Conservation (phyloP, 2,888 invertebrate species). For the Epiblema foenella region DNA sequence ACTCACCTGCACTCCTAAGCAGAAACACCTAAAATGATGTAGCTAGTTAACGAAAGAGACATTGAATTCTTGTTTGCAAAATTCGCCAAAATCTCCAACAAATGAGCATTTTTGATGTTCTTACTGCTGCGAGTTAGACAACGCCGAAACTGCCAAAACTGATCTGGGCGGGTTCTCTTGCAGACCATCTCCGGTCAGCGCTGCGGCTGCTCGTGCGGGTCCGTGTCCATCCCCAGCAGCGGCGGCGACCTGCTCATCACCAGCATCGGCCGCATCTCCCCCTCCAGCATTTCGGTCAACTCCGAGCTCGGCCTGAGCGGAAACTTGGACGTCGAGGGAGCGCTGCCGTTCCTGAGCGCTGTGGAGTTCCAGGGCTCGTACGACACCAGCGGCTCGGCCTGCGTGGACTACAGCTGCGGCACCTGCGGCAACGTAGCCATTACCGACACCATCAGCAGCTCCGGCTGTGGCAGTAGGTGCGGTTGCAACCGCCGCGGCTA, state of each 20-base stretch:
- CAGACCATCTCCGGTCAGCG: conserved; percentile 51
- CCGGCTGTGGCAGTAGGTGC: conserved; percentile 6
- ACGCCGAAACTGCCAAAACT: too few species aligned
- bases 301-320: conserved; percentile 57
- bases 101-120: too few species aligned
- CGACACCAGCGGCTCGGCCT: conserved; percentile 56
- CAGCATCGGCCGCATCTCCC: conserved; percentile 56
- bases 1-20: too few species aligned
- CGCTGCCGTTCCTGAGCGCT: conserved; percentile 53
- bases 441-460: conserved; percentile 48
- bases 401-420: conserved; percentile 61
- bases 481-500: conserved; percentile 2
- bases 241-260: conserved; percentile 53
- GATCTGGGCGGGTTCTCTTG: neutral
- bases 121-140: too few species aligned
- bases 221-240: conserved; percentile 42
- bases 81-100: too few species aligned
- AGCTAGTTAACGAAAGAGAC: too few species aligned
- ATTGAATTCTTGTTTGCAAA: too few species aligned
- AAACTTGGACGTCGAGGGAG: conserved; percentile 49
- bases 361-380: conserved; percentile 54
- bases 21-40: too few species aligned
- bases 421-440: conserved; percentile 57
- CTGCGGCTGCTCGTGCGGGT: conserved; percentile 22
- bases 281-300: conserved; percentile 55